Evolutionary conservation across 2,888 invertebrate species (phyloP), one percentile per base, ranked within the genome.

Genomic region (Limenitis arthemis): DNA sequence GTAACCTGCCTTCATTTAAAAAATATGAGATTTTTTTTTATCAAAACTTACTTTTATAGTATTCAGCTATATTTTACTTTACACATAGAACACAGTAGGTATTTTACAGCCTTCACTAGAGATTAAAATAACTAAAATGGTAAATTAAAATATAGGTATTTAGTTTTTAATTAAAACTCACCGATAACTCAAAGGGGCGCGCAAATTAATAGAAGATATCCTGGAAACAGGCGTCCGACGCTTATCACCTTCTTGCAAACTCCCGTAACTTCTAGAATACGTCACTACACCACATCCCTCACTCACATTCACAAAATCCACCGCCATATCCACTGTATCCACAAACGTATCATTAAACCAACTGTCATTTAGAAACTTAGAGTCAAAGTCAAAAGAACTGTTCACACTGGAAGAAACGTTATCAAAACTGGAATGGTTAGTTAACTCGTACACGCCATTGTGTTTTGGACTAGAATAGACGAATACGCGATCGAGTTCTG

Each of bases 151-250:
- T n/a, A n/a, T n/a, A n/a, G n/a, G n/a, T n/a, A n/a, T n/a, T n/a
- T n/a, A n/a, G n/a, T n/a, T n/a, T n/a, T n/a, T n/a, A 32, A 29
- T n/a, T 29, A 58, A 29, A 28, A 72, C 87, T 84, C 63, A 89
- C 89, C 88, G 74, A 61, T 87, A 86, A 64, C 84, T 88, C 32
- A 88, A 63, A 11, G 87, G 84, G 40, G 82, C 76, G 59, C 88
- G 72, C 58, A 89, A 70, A 65, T 88, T 88, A 4, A 79, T 59
- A 2, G 85, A 80, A 8, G 68, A 62, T 9, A 67, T 70, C 54
- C 80, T 71, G n/a, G 73, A 62, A 53, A 70, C 61, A 29, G 57
- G 53, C 43, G 54, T 60, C 43, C 72, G 68, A 41, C 79, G 67
- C 59, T 76, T 78, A 54, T 81, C 84, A 0, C 82, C 81, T 54